Percentiles rank a stretch among this genome's conserved stretches.
These are phyloP conservation scores for Zaprionus camerounensis DNA, from an alignment of 1,140 invertebrate species.

Conservation along the genomic window DNA sequence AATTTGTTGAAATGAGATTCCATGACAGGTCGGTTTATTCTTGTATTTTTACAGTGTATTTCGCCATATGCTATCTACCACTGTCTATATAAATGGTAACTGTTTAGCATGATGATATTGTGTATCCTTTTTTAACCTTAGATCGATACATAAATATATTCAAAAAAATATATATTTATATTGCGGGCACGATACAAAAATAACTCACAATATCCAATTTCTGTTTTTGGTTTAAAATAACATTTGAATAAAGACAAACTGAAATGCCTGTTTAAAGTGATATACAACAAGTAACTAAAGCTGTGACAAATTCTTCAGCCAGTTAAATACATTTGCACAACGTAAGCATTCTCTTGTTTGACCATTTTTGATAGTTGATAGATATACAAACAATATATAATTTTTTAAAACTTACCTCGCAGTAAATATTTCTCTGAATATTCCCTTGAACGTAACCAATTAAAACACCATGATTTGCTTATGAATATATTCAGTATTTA, in stretches of 20 bases:
- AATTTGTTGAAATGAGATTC: background rate
- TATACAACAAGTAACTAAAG: too few species aligned
- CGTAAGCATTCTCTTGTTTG: too few species aligned
- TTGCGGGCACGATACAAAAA: background rate
- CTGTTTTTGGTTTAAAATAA: too few species aligned
- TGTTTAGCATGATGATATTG: too few species aligned
- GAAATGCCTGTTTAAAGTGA: too few species aligned
- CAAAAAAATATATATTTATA: background rate
- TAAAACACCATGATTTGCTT: slow-evolving; percentile 51
- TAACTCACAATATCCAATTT: background rate
- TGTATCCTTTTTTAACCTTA: too few species aligned
- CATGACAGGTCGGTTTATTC: too few species aligned
- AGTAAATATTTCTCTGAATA: background rate
- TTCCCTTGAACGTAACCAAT: background rate
- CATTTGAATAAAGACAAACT: too few species aligned
- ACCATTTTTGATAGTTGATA: too few species aligned
- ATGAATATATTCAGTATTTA: slow-evolving; percentile 77
- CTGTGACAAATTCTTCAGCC: too few species aligned
- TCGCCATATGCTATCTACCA: background rate
- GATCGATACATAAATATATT: background rate
- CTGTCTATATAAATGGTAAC: background rate
- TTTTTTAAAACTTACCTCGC: background rate
- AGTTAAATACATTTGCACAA: background rate
- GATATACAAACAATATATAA: too few species aligned
- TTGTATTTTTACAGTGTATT: background rate